A percentile compares a stretch with the other conserved stretches of the same genome.
phyloP scores from a whole-genome alignment of 53 echinoderm and acorn worm genomes.

The Henricia sp. region DNA sequence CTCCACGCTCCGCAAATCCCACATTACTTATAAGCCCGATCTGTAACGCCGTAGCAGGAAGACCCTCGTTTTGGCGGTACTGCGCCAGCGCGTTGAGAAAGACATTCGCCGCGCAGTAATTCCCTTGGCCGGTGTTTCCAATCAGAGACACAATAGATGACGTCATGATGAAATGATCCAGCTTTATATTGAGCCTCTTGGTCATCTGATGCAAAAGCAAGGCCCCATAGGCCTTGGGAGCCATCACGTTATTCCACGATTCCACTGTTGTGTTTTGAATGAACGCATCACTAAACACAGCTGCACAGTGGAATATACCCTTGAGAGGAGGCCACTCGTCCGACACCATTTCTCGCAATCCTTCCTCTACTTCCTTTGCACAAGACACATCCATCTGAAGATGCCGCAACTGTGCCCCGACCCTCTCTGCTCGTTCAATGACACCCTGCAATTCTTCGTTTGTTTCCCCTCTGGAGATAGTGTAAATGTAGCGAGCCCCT shows the following conservation, averaged over 20 bases:
- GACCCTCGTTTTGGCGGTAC: slow-evolving; percentile 26
- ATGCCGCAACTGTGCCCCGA: slow-evolving; percentile 29
- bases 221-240: slow-evolving; percentile 78
- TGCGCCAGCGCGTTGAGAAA: slow-evolving; percentile 62
- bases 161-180: slow-evolving; percentile 62
- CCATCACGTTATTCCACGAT: slow-evolving; percentile 65
- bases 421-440: slow-evolving; percentile 8
- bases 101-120: slow-evolving; percentile 71
- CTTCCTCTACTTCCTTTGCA: slow-evolving; percentile 22
- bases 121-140: slow-evolving; percentile 76
- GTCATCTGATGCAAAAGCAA: slow-evolving; percentile 74
- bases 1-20: slow-evolving; percentile 71
- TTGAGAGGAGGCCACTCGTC: slow-evolving; percentile 28
- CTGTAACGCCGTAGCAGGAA: slow-evolving; percentile 68
- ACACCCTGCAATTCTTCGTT: slow-evolving; percentile 12
- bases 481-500: slow-evolving; percentile 64
- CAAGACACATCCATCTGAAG: slow-evolving; percentile 59
- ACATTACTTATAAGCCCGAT: slow-evolving; percentile 60
- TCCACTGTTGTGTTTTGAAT: slow-evolving; percentile 47
- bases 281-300: slow-evolving; percentile 58
- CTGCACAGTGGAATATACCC: slow-evolving; percentile 77
- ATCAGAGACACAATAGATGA: slow-evolving; percentile 69
- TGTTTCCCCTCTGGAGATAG: slow-evolving; percentile 48
- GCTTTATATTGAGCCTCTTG: slow-evolving; percentile 35
- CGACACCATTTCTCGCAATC: slow-evolving; percentile 6